Evolutionary conservation across 2,888 invertebrate genomes (phyloP), one percentile per base, ranked within the genome.

Genomic region (Leistus spinibarbis): DNA sequence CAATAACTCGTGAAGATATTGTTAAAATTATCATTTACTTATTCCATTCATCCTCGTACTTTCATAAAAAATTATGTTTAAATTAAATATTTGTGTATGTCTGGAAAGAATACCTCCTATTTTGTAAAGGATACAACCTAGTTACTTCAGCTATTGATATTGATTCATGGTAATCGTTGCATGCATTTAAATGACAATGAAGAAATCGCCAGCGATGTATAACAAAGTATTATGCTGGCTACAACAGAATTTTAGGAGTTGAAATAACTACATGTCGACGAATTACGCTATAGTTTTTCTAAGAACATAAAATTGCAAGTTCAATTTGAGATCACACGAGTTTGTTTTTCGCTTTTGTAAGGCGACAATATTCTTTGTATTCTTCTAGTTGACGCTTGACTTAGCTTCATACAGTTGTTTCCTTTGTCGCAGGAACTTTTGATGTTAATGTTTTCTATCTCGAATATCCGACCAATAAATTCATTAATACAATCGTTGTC

Each of bases 381-480:
- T 69, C 69, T 60, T 69, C 60, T 27, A 60, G 40, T 60, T 69
- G 60, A 60, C 69, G 69, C 69, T 69, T 60, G n/a, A 9, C 60
- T 69, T 57, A 60, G 60, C 40, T 69, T 69, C 57, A 56, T 60
- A 56, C 69, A 69, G 60, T 60, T 69, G 69, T 69, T 69, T 69
- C 27, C 60, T 69, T 69, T 69, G 69, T 69, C 40, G 23, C 40
- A 17, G 4, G 23, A 69, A 69, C 69, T 69, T 69, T 69, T 69
- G 69, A 69, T 69, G 24, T 69, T 69, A 69, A 69, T 69, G 69
- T 69, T 69, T 40, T 40, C 40, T 40, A 13, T 40, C 0, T 40
- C 13, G 0, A 7, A 40, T 5, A 10, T 40, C 40, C 40, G 5
- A 40, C 40, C 40, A 40, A 40, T 13, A 40, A 4, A 10, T 7